phyloP scores from a whole-genome alignment of 2,113 vertebrate genomes.

The Ictalurus furcatus region DNA sequence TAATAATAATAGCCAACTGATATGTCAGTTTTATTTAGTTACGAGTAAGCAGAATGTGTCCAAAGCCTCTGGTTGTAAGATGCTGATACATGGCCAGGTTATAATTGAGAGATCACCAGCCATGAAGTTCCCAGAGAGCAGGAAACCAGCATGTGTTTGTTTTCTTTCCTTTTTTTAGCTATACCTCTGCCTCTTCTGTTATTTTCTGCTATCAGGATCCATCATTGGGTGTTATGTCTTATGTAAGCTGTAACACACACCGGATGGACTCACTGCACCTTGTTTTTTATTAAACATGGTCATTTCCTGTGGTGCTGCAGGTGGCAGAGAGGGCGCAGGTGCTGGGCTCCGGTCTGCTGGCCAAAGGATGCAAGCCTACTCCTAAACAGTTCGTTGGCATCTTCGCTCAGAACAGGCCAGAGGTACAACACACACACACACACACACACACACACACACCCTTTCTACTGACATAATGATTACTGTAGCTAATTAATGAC shows the following conservation, averaged over 20 bases:
- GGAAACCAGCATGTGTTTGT: not conserved
- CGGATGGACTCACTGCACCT: not conserved
- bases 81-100: not conserved
- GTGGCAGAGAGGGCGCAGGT: slow-evolving; percentile 71
- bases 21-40: not conserved
- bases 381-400: slow-evolving; percentile 74
- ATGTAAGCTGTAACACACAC: not conserved
- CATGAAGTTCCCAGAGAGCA: not conserved
- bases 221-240: not conserved
- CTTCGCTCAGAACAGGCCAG: slow-evolving; percentile 77
- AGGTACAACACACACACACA: slow-evolving; percentile 61
- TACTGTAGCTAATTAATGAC: not conserved
- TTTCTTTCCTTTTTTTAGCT: not conserved
- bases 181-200: not conserved
- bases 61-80: not conserved
- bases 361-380: slow-evolving; percentile 73
- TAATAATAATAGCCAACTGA: not conserved
- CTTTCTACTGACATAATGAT: not conserved
- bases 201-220: not conserved
- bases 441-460: not conserved
- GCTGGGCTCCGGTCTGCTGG: slow-evolving; percentile 74
- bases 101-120: not conserved
- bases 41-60: not conserved
- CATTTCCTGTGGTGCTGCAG: slow-evolving; percentile 53
- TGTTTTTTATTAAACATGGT: not conserved